phyloP scores from a whole-genome alignment of 2,888 invertebrate genomes.

The Cataglyphis albicans region DNA sequence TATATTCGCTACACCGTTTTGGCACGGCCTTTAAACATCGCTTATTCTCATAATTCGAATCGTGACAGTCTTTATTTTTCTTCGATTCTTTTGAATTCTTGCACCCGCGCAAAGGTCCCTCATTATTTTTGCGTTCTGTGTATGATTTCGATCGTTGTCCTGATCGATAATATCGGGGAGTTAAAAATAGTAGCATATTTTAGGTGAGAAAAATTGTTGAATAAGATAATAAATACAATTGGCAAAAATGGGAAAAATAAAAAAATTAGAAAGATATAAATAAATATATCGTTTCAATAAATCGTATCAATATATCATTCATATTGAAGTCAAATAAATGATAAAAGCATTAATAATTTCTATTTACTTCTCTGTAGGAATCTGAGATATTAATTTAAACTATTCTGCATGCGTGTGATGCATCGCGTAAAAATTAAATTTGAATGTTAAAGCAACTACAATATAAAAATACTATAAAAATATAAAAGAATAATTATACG shows the following conservation, averaged over 20 bases:
- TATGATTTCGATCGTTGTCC: background rate
- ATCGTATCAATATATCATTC: background rate
- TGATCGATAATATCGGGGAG: background rate
- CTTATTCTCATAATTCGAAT: background rate
- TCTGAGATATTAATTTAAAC: background rate
- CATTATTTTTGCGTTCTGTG: background rate
- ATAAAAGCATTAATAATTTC: background rate
- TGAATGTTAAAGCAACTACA: background rate
- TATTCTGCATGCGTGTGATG: background rate
- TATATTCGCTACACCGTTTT: conserved; percentile 24
- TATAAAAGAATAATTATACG: background rate
- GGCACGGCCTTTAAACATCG: background rate
- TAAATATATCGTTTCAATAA: background rate
- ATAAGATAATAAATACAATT: background rate
- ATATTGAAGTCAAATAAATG: conserved; percentile 9
- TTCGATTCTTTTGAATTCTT: background rate
- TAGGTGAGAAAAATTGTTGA: background rate
- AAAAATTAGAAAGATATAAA: background rate
- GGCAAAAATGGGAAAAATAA: background rate
- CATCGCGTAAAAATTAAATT: background rate
- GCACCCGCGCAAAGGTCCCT: background rate
- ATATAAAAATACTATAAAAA: no score
- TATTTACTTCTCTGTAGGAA: background rate
- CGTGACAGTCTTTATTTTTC: background rate
- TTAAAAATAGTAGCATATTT: background rate